Base-by-base conservation (phyloP, 2,888 invertebrate genomes). In the Pandemis corylana region DNA sequence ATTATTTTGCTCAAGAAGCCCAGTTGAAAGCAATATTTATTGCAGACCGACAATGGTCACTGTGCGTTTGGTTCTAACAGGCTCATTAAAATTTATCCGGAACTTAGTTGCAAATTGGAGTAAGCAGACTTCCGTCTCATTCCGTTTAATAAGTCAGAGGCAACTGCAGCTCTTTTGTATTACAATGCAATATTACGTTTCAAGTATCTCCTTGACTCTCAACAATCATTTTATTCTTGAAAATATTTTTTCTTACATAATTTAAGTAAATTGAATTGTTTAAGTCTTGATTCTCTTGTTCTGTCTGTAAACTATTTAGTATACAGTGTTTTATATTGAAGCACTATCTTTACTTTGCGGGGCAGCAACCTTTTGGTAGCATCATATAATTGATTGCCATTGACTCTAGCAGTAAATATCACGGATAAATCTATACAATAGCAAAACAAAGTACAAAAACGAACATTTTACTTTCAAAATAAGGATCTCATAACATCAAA, bases 401-500 rank as follows among this genome's bases (percentile, higher is more conserved):
- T 5, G 51, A 51, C 6, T 51, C 51, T n/a, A 51, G 51, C n/a
- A 7, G 44, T 7, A 51, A 51, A 51, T 51, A 51, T n/a, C 51
- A 51, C 7, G 15, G 20, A 56, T 12, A 20, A 9, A 20, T 20
- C 15, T 20, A 56, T 20, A 0, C 1, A 56, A 56, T 59, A 59
- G 10, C 5, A 28, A 59, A 20, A 59, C 59, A 28, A 12, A 12
- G 28, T 59, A 12, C 56, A 59, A 59, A 59, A 59, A 59, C 12
- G 5, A 59, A 59, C 59, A 59, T 59, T 20, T 12, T 12, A 0
- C 28, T 28, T 59, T 28, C 28, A 28, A 20, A 59, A 59, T 9
- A 59, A 59, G 59, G 12, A 59, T 59, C 28, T 59, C 20, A 28
- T 85, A 84, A 83, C 83, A 84, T 85, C 85, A 89, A 89, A 84